phyloP scores from a whole-genome alignment of 92 coral and sea anemone genomes.

The Nematostella vectensis region DNA sequence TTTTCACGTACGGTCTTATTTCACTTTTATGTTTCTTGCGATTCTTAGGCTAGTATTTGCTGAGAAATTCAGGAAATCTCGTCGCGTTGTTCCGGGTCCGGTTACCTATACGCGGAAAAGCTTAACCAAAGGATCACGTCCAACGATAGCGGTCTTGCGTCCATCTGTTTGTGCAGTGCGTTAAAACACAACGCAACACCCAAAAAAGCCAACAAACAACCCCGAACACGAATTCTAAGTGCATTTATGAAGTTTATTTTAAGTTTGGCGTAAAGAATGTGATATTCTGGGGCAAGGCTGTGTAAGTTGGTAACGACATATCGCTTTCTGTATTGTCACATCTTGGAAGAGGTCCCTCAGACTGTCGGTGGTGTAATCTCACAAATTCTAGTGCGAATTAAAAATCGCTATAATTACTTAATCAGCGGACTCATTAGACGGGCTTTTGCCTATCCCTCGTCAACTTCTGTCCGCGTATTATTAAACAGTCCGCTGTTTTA shows the following conservation, averaged over 20 bases:
- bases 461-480: background rate
- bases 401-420: constrained; percentile 56
- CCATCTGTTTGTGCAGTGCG: constrained; percentile 31
- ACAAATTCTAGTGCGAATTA: constrained; percentile 26
- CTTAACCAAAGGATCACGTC: constrained; percentile 20
- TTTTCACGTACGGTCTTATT: no score
- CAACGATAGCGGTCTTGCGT: constrained; percentile 7
- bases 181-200: constrained; percentile 8
- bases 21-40: no score
- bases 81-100: no score
- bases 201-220: constrained; percentile 5
- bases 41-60: no score
- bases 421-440: constrained; percentile 46
- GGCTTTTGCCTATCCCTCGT: constrained; percentile 56
- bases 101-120: constrained; percentile 15
- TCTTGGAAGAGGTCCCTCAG: constrained; percentile 10
- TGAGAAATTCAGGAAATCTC: no score
- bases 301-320: constrained; percentile 2
- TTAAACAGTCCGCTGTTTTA: background rate
- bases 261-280: no score
- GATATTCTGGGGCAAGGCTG: background rate
- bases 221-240: background rate
- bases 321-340: constrained; percentile 21
- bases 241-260: background rate
- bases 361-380: constrained; percentile 50